phyloP scores from a whole-genome alignment of 2,888 invertebrate genomes.

The Oxystoma pomonae region DNA sequence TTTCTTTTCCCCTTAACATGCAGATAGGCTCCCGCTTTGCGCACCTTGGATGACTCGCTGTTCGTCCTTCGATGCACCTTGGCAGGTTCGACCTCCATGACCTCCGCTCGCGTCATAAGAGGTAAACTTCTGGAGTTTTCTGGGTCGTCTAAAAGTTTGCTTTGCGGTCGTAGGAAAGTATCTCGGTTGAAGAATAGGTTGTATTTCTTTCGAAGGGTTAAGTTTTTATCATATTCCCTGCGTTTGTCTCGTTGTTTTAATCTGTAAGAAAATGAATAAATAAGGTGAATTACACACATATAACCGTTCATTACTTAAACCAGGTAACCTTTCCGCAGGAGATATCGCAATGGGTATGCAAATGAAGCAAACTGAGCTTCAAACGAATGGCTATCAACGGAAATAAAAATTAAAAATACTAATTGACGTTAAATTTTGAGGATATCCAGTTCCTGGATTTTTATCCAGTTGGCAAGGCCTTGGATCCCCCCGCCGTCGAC shows the following conservation, averaged over 20 bases:
- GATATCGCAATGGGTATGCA: too few relatives aligned
- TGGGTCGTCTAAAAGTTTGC: slow-evolving; percentile 30
- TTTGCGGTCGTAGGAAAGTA: slow-evolving; percentile 33
- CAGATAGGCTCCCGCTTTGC: slow-evolving; percentile 53
- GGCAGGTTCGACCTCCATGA: slow-evolving; percentile 21
- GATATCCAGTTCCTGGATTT: too few relatives aligned
- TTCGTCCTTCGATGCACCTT: slow-evolving; percentile 53
- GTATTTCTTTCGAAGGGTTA: slow-evolving; percentile 64
- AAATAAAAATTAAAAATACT: too few relatives aligned
- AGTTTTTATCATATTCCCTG: slow-evolving; percentile 56
- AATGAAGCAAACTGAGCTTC: too few relatives aligned
- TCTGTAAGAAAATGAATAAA: slow-evolving; percentile 37
- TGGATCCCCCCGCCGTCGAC: too few relatives aligned
- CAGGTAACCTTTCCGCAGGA: too few relatives aligned
- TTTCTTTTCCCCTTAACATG: slow-evolving; percentile 74
- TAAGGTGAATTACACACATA: too few relatives aligned
- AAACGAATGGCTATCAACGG: too few relatives aligned
- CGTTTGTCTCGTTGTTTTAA: slow-evolving; percentile 57
- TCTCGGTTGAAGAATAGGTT: slow-evolving; percentile 51
- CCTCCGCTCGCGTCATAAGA: slow-evolving; percentile 41
- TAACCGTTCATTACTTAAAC: too few relatives aligned
- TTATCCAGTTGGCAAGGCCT: too few relatives aligned
- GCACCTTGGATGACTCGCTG: slow-evolving; percentile 59
- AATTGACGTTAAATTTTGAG: too few relatives aligned
- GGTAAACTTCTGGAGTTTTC: slow-evolving; percentile 46